Percentiles rank a stretch among this genome's conserved stretches.
These are phyloP conservation scores for Australoheros facetus DNA, from an alignment of 2,797 vertebrate species.

Conservation along the genomic window DNA sequence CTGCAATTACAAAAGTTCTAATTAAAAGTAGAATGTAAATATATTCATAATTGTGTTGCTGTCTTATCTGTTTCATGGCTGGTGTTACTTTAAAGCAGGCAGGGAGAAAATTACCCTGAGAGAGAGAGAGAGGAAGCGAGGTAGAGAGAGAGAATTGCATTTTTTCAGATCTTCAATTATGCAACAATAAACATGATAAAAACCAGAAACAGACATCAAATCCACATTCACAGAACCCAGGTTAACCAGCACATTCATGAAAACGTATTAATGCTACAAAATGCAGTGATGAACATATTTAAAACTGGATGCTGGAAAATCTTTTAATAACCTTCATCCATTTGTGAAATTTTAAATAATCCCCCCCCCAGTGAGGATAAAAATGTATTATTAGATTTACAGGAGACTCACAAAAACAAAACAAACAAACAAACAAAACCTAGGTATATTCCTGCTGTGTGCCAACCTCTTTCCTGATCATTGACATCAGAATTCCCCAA, in stretches of 20 bases:
- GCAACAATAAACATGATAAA: slow-evolving; percentile 2
- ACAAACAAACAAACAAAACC: too few species aligned
- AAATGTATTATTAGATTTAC: background rate
- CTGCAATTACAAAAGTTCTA: slow-evolving; percentile 78
- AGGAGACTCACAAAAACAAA: too few species aligned
- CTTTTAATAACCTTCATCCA: background rate
- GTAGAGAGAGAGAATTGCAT: background rate
- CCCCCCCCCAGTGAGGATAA: background rate
- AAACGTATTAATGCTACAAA: background rate
- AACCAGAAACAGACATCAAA: background rate
- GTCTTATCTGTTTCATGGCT: slow-evolving; percentile 79
- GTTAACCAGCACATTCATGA: background rate
- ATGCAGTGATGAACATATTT: too few species aligned
- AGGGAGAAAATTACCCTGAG: slow-evolving; percentile 67
- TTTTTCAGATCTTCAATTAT: background rate
- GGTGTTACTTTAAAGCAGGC: slow-evolving; percentile 77
- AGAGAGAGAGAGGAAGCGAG: background rate
- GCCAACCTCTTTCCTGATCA: too few species aligned
- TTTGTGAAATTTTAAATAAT: background rate
- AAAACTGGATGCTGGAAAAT: background rate
- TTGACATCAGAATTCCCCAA: too few species aligned
- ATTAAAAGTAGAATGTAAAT: slow-evolving; percentile 83
- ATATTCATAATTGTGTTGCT: slow-evolving; percentile 80
- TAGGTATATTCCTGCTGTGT: too few species aligned
- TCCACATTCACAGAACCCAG: background rate